Conservation (phyloP, 2,113 vertebrate species). For the Ictidomys tridecemlineatus region DNA sequence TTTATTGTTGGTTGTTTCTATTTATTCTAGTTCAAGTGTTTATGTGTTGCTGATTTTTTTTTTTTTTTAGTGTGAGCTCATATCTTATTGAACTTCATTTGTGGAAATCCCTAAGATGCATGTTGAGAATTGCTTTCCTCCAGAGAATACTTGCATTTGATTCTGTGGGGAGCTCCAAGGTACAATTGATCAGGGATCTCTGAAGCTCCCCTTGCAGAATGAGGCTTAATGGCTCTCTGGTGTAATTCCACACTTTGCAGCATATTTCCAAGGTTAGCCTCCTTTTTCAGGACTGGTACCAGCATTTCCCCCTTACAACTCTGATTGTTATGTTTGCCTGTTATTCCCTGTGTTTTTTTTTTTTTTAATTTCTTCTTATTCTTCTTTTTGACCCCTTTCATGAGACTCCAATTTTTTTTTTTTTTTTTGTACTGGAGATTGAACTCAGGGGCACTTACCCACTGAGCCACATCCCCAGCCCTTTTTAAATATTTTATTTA, state of each 20-base stretch:
- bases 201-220: not conserved
- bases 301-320: not conserved
- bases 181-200: not conserved
- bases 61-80: slow-evolving; percentile 27
- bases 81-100: slow-evolving; percentile 61
- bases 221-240: not conserved
- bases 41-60: not conserved
- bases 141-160: not conserved
- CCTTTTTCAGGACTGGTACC: not conserved
- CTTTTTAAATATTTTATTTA: too few species aligned
- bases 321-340: not conserved
- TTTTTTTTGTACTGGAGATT: too few species aligned
- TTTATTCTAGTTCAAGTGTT: not conserved
- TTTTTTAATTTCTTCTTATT: not conserved
- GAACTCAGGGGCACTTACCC: too few species aligned
- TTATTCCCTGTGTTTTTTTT: not conserved
- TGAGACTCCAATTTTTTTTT: not conserved
- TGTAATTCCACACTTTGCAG: not conserved
- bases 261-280: not conserved
- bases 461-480: too few species aligned
- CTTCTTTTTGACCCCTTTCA: not conserved
- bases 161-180: not conserved
- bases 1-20: slow-evolving; percentile 18
- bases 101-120: not conserved
- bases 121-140: not conserved